Conservation (phyloP, 2,797 vertebrate genomes). For the Halcyon badia region DNA sequence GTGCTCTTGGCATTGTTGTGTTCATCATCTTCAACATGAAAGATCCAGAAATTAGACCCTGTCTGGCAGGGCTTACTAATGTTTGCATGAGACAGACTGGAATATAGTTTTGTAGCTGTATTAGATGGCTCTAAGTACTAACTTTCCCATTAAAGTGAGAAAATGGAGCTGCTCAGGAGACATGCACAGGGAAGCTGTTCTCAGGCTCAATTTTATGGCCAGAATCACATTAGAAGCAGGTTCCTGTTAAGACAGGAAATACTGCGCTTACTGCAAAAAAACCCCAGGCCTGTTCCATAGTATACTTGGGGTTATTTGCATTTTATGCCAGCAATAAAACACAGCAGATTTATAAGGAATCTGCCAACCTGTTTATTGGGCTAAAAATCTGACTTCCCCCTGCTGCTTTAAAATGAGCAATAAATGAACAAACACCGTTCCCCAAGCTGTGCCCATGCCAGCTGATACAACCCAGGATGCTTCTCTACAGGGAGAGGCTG, state of each 20-base stretch:
- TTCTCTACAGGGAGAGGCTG: background rate
- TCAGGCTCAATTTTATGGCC: background rate
- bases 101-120: background rate
- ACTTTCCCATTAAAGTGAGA: background rate
- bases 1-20: background rate
- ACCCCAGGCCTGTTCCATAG: background rate
- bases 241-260: conserved; percentile 4
- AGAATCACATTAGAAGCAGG: background rate
- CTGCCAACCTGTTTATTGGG: conserved; percentile 39
- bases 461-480: background rate
- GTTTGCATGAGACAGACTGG: background rate
- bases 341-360: conserved; percentile 25
- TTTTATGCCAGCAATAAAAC: conserved; percentile 49
- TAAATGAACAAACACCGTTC: background rate
- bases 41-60: background rate
- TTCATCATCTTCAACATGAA: background rate
- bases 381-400: conserved; percentile 27
- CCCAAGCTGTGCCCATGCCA: background rate
- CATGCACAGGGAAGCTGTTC: background rate
- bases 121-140: background rate
- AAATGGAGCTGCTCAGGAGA: background rate
- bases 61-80: background rate
- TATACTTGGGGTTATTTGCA: background rate
- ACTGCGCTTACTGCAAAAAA: background rate
- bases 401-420: background rate